Conservation (phyloP, 1,140 invertebrate species). For the Leptopilina boulardi region DNA sequence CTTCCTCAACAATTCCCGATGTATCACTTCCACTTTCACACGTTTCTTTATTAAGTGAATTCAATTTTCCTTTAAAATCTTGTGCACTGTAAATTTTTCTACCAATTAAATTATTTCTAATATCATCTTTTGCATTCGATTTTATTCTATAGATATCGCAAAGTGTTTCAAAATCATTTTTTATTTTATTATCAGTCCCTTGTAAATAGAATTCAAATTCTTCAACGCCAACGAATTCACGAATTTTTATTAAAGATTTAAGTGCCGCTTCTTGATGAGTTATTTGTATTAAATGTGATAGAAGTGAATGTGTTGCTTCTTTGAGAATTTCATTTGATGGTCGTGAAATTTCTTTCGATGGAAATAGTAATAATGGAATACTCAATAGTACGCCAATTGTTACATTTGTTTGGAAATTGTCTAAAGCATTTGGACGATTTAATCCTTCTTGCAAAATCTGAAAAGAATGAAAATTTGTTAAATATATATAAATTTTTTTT, state of each 20-base stretch:
- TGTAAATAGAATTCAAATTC: constrained; percentile 78
- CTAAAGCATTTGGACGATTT: constrained; percentile 76
- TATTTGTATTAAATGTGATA: constrained; percentile 81
- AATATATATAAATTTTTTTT: neutral
- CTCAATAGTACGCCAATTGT: constrained; percentile 82
- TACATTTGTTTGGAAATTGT: constrained; percentile 79
- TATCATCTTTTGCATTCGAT: constrained; percentile 56
- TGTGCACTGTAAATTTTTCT: neutral
- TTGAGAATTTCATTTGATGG: constrained; percentile 72
- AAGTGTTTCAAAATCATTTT: constrained; percentile 81
- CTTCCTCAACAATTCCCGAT: constrained; percentile 54
- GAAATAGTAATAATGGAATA: constrained; percentile 80
- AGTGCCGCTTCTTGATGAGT: constrained; percentile 83
- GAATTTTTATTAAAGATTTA: constrained; percentile 81
- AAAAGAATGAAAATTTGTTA: constrained; percentile 52
- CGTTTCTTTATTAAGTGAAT: constrained; percentile 22
- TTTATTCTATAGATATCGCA: constrained; percentile 80
- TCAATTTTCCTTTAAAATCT: neutral
- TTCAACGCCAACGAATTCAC: constrained; percentile 79
- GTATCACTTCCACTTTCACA: constrained; percentile 60
- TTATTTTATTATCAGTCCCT: constrained; percentile 76
- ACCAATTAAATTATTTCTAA: constrained; percentile 25
- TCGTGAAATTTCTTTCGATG: constrained; percentile 60
- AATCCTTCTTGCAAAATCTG: constrained; percentile 81
- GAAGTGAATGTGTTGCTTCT: constrained; percentile 77